phyloP scores from a whole-genome alignment of 2,797 vertebrate genomes.

The Sebastes jordani region DNA sequence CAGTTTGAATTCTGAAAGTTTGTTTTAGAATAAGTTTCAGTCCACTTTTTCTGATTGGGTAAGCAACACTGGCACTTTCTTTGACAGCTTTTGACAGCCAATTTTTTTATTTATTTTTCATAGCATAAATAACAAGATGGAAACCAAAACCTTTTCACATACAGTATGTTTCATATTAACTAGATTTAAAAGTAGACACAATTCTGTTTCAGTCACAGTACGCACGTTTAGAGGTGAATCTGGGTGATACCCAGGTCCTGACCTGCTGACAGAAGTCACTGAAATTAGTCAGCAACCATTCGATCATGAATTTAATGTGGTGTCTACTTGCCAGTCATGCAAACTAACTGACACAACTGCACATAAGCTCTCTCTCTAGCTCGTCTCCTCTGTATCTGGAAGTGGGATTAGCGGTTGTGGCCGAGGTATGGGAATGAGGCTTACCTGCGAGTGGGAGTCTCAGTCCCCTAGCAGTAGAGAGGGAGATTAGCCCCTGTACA shows the following conservation, averaged over 20 bases:
- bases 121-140: background rate
- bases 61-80: background rate
- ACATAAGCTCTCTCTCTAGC: slow-evolving; percentile 6
- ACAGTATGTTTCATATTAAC: background rate
- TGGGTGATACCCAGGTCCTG: background rate
- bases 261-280: background rate
- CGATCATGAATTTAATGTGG: background rate
- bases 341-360: slow-evolving; percentile 25
- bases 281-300: slow-evolving; percentile 13
- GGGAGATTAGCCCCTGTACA: slow-evolving; percentile 60
- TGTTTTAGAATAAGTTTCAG: background rate
- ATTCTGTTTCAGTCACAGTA: background rate
- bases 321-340: background rate
- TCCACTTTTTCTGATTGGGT: background rate
- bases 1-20: background rate
- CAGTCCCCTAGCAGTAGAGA: slow-evolving; percentile 56
- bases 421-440: slow-evolving; percentile 55
- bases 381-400: slow-evolving; percentile 45
- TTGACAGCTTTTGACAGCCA: background rate
- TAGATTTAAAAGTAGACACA: background rate
- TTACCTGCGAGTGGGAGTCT: slow-evolving; percentile 67
- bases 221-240: background rate
- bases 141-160: background rate
- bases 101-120: background rate
- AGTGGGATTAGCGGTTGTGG: slow-evolving; percentile 63